Conservation (phyloP, 2,888 invertebrate species). For the Hedychridium roseum region DNA sequence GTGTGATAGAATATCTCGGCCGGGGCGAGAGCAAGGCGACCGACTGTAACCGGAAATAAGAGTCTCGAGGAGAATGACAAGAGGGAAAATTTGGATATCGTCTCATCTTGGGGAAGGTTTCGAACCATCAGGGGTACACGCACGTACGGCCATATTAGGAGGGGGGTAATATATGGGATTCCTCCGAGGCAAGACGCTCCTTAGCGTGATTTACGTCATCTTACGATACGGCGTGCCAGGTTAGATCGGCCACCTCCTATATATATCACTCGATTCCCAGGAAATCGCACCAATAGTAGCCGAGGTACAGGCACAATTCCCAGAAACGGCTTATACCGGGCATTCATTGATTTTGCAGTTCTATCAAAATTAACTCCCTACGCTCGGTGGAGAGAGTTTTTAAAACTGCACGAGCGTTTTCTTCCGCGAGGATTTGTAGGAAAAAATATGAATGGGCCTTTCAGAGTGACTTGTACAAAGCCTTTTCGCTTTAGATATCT, state of each 20-base stretch:
- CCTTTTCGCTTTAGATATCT: too few species aligned
- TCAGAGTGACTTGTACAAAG: too few species aligned
- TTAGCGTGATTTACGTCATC: constrained; percentile 61
- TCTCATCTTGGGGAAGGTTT: constrained; percentile 43
- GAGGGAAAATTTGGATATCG: constrained; percentile 48
- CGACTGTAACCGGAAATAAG: constrained; percentile 56
- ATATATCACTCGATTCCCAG: constrained; percentile 29
- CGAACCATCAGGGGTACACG: constrained; percentile 54
- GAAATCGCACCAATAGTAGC: constrained; percentile 19
- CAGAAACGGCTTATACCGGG: too few species aligned
- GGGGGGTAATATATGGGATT: constrained; percentile 56
- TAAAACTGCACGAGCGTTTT: too few species aligned
- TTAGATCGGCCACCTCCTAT: constrained; percentile 49
- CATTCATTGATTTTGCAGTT: too few species aligned
- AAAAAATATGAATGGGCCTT: too few species aligned
- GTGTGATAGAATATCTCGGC: background rate
- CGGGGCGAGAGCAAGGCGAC: constrained; percentile 11
- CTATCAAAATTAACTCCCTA: too few species aligned
- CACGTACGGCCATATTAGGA: constrained; percentile 61
- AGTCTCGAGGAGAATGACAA: constrained; percentile 33
- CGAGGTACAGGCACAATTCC: too few species aligned
- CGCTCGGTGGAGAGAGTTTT: too few species aligned
- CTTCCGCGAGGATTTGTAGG: too few species aligned
- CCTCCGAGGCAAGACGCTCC: constrained; percentile 49
- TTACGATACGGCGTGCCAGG: constrained; percentile 55